phyloP scores from a whole-genome alignment of 2,113 vertebrate species.

The Ploceus nigricollis region DNA sequence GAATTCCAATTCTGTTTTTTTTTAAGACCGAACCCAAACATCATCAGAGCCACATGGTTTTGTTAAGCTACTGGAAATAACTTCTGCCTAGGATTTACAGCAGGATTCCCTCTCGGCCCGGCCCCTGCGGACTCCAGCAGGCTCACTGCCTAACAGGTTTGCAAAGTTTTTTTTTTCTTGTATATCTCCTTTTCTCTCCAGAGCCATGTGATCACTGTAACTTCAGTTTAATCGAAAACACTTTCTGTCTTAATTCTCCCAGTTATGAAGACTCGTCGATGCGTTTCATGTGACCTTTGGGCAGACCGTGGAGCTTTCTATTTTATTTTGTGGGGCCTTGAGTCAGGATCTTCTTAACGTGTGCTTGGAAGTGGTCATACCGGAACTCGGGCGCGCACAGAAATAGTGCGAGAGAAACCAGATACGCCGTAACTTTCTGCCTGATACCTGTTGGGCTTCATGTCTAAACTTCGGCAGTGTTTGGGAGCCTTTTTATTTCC shows the following conservation, averaged over 20 bases:
- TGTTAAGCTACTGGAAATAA: constrained; percentile 46
- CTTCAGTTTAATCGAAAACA: background rate
- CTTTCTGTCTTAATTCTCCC: background rate
- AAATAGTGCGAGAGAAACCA: constrained; percentile 36
- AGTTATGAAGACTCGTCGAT: constrained; percentile 16
- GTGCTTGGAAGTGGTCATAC: constrained; percentile 39
- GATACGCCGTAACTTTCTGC: constrained; percentile 26
- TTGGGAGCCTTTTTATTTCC: background rate
- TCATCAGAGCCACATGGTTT: background rate
- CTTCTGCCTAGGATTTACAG: constrained; percentile 59
- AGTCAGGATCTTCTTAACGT: background rate
- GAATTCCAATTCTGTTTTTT: background rate
- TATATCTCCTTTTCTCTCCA: constrained; percentile 14
- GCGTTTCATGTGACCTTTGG: constrained; percentile 27
- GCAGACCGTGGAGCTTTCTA: constrained; percentile 11
- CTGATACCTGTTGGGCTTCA: background rate
- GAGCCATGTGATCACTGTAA: background rate
- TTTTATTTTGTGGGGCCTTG: constrained; percentile 43
- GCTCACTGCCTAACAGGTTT: constrained; percentile 65
- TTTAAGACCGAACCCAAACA: background rate
- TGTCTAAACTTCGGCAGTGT: background rate
- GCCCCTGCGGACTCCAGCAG: constrained; percentile 51
- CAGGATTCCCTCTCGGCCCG: constrained; percentile 17
- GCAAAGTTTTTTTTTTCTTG: background rate
- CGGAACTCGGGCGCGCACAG: constrained; percentile 29